phyloP scores from a whole-genome alignment of 2,797 vertebrate species.

The Phalloptychus januarius region DNA sequence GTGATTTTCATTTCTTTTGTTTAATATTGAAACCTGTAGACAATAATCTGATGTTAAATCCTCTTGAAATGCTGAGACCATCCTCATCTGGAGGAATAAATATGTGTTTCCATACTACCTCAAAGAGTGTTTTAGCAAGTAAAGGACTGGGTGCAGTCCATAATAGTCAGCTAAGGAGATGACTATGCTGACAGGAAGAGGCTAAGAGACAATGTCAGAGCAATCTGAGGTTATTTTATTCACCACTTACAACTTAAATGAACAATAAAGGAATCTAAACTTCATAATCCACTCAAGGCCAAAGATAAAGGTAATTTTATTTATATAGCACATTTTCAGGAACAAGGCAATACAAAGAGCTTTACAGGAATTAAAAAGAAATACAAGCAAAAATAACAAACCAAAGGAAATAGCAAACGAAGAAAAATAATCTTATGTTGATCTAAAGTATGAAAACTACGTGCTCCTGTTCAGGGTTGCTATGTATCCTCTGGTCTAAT shows the following conservation, averaged over 20 bases:
- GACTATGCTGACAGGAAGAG: background rate
- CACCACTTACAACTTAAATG: background rate
- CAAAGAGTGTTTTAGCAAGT: background rate
- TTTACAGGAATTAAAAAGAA: too few species aligned
- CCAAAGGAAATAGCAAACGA: too few species aligned
- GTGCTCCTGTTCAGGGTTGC: too few species aligned
- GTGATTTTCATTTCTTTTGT: background rate
- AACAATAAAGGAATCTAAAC: background rate
- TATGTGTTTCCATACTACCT: background rate
- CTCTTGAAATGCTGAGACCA: background rate
- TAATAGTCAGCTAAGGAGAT: background rate
- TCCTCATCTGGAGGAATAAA: background rate
- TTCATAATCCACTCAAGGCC: background rate
- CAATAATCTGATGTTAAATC: background rate
- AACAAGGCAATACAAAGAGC: too few species aligned
- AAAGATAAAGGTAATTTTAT: too few species aligned
- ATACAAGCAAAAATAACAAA: too few species aligned
- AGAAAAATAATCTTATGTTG: too few species aligned
- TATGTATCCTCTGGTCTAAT: too few species aligned
- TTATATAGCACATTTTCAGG: too few species aligned
- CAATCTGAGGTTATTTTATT: background rate
- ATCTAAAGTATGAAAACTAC: too few species aligned
- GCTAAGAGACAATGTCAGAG: background rate
- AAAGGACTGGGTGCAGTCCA: background rate
- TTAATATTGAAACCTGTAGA: background rate